Conservation (phyloP, 92 coral and sea anemone species). For the Pocillopora meandrina region DNA sequence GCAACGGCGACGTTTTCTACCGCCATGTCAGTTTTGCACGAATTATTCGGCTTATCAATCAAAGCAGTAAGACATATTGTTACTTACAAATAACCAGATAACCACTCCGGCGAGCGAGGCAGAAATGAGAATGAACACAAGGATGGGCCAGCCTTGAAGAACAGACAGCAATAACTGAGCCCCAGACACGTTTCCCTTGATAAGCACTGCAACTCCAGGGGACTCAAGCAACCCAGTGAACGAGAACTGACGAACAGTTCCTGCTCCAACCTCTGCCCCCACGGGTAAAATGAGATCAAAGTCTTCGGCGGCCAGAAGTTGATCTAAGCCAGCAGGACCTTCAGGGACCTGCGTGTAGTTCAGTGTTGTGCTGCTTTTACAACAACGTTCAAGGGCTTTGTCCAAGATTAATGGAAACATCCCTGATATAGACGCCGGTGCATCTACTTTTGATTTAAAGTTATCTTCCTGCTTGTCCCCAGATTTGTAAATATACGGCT, state of each 20-base stretch:
- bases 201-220: slow-evolving; percentile 82
- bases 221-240: slow-evolving; percentile 81
- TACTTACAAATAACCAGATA: slow-evolving; percentile 91
- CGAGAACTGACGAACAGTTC: slow-evolving; percentile 45
- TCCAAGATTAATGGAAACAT: slow-evolving; percentile 58
- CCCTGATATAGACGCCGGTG: slow-evolving; percentile 40
- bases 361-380: slow-evolving; percentile 40
- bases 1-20: no score
- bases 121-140: slow-evolving; percentile 86
- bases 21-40: no score
- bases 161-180: slow-evolving; percentile 79
- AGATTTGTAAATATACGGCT: slow-evolving; percentile 65
- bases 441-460: not conserved
- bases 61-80: not conserved
- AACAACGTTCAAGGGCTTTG: slow-evolving; percentile 54
- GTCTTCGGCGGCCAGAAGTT: slow-evolving; percentile 35
- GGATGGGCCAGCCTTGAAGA: slow-evolving; percentile 92
- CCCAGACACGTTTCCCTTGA: slow-evolving; percentile 85
- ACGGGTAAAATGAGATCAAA: slow-evolving; percentile 77
- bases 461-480: not conserved
- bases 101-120: slow-evolving; percentile 89
- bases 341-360: slow-evolving; percentile 38
- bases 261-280: slow-evolving; percentile 41
- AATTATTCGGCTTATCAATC: no score
- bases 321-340: slow-evolving; percentile 65